A percentile compares a stretch with the other conserved stretches of the same genome.
Evolutionary conservation across 2,113 vertebrate species (phyloP).

Genomic region (Zosterops lateralis): DNA sequence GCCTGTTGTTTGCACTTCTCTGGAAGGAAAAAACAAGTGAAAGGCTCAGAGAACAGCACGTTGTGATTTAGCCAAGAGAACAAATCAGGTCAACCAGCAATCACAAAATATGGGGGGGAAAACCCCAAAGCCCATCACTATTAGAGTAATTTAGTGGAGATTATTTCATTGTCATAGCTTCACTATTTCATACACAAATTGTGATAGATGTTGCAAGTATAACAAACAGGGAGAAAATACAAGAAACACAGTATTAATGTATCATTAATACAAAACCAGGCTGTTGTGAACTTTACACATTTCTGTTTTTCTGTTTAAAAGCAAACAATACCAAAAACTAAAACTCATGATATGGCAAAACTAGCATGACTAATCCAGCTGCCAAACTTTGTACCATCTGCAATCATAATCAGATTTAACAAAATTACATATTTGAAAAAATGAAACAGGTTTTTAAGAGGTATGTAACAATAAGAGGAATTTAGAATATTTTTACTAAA

Average conservation of each 20-base stretch:
- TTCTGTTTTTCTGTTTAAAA: neutral
- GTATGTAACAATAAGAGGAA: neutral
- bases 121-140: neutral
- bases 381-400: neutral
- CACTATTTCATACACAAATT: neutral
- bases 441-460: neutral
- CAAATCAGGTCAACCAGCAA: slow-evolving; percentile 56
- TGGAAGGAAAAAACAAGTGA: slow-evolving; percentile 16
- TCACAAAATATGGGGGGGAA: neutral
- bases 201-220: neutral
- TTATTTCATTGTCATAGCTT: neutral
- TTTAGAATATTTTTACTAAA: neutral
- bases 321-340: neutral
- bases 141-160: slow-evolving; percentile 3
- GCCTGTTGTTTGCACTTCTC: slow-evolving; percentile 42
- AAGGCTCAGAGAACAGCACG: neutral
- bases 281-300: neutral
- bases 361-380: neutral
- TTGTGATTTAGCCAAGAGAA: slow-evolving; percentile 32
- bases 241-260: neutral
- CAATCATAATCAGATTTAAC: neutral
- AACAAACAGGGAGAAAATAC: neutral
- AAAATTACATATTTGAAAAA: neutral
- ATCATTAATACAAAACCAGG: neutral
- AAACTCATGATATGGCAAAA: neutral